These are phyloP conservation scores for Catocala nupta DNA, from an alignment of 2,888 invertebrate genomes.

Conservation along the genomic window DNA sequence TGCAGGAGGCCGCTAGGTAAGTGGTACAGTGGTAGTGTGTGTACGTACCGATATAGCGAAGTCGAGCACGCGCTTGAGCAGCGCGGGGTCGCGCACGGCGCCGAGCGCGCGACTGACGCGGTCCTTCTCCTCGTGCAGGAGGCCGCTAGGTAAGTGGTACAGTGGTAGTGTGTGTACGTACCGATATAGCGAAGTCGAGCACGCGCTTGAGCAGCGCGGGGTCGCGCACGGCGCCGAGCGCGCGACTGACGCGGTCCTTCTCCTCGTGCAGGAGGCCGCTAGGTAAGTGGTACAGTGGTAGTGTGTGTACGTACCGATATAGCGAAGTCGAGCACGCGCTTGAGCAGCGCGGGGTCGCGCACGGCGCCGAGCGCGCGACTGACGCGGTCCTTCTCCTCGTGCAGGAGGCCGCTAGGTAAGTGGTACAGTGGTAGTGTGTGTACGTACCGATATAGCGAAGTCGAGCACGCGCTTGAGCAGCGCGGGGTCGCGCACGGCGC, in stretches of 20 bases:
- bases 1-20: too few species aligned
- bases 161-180: conserved; percentile 86
- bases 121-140: conserved; percentile 96
- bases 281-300: conserved; percentile 82
- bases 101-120: conserved; percentile 95
- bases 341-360: conserved; percentile 90
- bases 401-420: too few species aligned
- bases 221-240: conserved; percentile 94
- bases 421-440: too few species aligned
- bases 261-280: conserved; percentile 92
- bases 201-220: conserved; percentile 91
- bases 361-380: conserved; percentile 90
- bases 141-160: too few species aligned
- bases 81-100: conserved; percentile 90
- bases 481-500: conserved; percentile 91
- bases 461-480: conserved; percentile 92
- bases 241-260: conserved; percentile 95
- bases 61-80: conserved; percentile 92
- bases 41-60: conserved; percentile 94
- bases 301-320: conserved; percentile 88
- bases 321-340: conserved; percentile 93
- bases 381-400: too few species aligned
- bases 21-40: too few species aligned
- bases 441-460: conserved; percentile 92
- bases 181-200: conserved; percentile 93